Base-by-base conservation (phyloP, 1,140 invertebrate species). In the Drosophila orosa region DNA sequence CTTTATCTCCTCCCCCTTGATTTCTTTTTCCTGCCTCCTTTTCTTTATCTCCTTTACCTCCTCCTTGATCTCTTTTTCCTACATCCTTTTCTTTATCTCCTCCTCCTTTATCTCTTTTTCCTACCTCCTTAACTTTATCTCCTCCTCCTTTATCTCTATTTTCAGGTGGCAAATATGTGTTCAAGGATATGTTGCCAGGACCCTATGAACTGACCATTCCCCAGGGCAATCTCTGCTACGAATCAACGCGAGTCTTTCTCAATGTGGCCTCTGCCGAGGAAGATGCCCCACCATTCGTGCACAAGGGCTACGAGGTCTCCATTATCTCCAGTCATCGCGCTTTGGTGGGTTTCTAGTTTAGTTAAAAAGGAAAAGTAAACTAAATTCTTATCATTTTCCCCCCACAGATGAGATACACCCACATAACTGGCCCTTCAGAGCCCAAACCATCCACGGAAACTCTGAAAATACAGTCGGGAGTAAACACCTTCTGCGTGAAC, bases 111-210 rank as follows among this genome's bases (percentile, higher is more conserved):
- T 39, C 33, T 29, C 8, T 12, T 3, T 25, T 22, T 6, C 3
- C 3, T 17, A 1, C 58, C 17, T 1, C 1, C 4, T 42, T n/a
- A n/a, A n/a, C n/a, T n/a, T n/a, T n/a, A n/a, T n/a, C n/a, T n/a
- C n/a, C n/a, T n/a, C n/a, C n/a, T n/a, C n/a, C n/a, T n/a, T n/a
- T n/a, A n/a, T n/a, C 25, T 47, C 5, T 24, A 0, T 12, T 22
- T 74, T 7, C 75, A 95, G 95, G 94, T 91, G 95, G 95, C 8
- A 93, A 93, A 29, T 99, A 98, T 91, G 92, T 92, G 12, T 98
- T 98, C 77, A 93, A 93, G 19, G 95, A 97, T 62, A 94, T 99
- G 15, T 92, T 96, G 31, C 96, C 97, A 6, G 98, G 97, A 22
- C 94, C 95, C 40, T 98, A 98, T 81, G 94, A 96, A 92, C 91